Conservation (phyloP, 1,140 invertebrate genomes). For the Nixonia krombeini region DNA sequence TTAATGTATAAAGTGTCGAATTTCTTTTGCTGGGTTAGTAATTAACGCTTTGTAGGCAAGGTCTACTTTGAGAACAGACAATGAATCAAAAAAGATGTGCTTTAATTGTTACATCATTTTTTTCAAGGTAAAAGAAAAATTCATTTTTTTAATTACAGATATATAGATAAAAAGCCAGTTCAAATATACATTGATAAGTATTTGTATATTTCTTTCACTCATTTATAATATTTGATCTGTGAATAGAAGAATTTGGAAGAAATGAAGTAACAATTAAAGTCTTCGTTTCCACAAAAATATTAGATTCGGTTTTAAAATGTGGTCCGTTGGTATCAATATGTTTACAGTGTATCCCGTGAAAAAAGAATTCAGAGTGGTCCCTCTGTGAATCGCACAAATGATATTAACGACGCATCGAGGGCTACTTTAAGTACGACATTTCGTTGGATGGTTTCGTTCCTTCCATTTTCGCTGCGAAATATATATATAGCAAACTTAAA, state of each 20-base stretch:
- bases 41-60: conserved; percentile 61
- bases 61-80: conserved; percentile 57
- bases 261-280: too few relatives aligned
- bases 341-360: background rate
- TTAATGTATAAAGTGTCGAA: conserved; percentile 57
- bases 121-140: background rate
- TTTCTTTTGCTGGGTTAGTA: conserved; percentile 54
- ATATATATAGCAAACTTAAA: conserved; percentile 15
- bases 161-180: too few relatives aligned
- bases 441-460: conserved; percentile 8
- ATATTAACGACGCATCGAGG: background rate
- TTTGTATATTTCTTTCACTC: too few relatives aligned
- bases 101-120: background rate
- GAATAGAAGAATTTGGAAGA: too few relatives aligned
- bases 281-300: too few relatives aligned
- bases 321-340: background rate
- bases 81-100: conserved; percentile 41
- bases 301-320: too few relatives aligned
- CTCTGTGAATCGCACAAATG: background rate
- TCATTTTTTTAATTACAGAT: background rate
- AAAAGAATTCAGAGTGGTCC: conserved; percentile 8
- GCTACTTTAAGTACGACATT: conserved; percentile 52
- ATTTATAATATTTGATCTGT: too few relatives aligned
- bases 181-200: too few relatives aligned
- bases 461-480: conserved; percentile 3